A percentile compares a stretch with the other conserved stretches of the same genome.
These are phyloP conservation scores for Patella caerulea DNA, from an alignment of 2,888 invertebrate genomes.

Conservation along the genomic window DNA sequence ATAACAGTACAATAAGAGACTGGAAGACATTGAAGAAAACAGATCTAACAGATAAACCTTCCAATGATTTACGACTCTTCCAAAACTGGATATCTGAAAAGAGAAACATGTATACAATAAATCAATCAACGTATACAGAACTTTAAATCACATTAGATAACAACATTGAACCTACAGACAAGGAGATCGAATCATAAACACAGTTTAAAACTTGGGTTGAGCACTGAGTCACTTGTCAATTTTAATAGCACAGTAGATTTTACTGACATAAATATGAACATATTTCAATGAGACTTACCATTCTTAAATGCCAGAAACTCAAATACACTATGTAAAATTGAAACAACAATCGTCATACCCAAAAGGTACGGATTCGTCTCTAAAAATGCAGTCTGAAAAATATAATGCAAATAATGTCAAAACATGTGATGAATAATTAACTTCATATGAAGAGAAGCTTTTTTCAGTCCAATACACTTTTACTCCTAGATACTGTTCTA, in stretches of 20 bases:
- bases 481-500: too few species aligned
- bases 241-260: too few species aligned
- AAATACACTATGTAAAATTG: conserved; percentile 96
- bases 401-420: background rate
- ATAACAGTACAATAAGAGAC: conserved; percentile 92
- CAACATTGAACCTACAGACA: background rate
- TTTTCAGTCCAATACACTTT: too few species aligned
- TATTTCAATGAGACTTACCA: conserved; percentile 74
- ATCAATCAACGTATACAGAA: background rate
- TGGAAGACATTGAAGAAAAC: conserved; percentile 99
- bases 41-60: conserved; percentile 95
- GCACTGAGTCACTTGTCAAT: too few species aligned
- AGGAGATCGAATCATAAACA: background rate
- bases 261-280: too few species aligned
- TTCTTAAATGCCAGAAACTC: conserved; percentile 99
- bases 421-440: too few species aligned
- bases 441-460: too few species aligned
- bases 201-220: too few species aligned
- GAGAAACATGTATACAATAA: conserved; percentile 14
- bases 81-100: conserved; percentile 95
- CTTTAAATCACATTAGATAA: background rate
- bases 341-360: conserved; percentile 90
- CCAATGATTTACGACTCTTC: conserved; percentile 96
- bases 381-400: conserved; percentile 85
- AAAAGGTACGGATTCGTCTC: conserved; percentile 97